Percentiles rank a stretch among this genome's conserved stretches.
These are phyloP conservation scores for Epinephelus coioides DNA, from an alignment of 2,797 vertebrate genomes.

Conservation along the genomic window DNA sequence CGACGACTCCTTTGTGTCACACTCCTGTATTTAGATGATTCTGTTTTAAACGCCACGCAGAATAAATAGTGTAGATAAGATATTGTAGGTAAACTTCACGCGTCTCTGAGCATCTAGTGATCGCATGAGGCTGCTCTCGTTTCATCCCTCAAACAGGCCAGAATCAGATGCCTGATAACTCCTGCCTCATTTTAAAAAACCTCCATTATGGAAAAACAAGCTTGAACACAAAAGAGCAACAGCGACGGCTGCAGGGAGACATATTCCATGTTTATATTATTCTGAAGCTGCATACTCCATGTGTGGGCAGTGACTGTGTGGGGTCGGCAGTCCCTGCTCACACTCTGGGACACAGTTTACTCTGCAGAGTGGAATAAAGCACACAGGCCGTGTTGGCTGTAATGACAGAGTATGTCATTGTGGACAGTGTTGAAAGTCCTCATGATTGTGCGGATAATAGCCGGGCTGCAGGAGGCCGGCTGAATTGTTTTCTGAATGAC, in stretches of 20 bases:
- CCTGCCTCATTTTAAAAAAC: too few relatives aligned
- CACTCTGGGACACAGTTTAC: not conserved
- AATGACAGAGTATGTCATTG: conserved; percentile 30
- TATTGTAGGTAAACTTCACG: too few relatives aligned
- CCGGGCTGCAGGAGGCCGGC: conserved; percentile 36
- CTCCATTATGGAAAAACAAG: too few relatives aligned
- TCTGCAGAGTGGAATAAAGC: not conserved
- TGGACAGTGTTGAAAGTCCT: conserved; percentile 62
- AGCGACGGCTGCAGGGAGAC: not conserved
- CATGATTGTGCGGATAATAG: conserved; percentile 74
- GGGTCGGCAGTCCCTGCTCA: not conserved
- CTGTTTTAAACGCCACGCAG: too few relatives aligned
- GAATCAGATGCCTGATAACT: too few relatives aligned
- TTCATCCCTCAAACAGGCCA: too few relatives aligned
- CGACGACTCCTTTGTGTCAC: too few relatives aligned
- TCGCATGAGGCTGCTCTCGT: too few relatives aligned
- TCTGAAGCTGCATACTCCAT: not conserved
- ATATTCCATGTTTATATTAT: not conserved
- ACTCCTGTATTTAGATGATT: too few relatives aligned
- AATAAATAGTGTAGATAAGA: too few relatives aligned
- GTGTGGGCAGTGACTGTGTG: not conserved
- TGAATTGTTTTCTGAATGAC: conserved; percentile 45
- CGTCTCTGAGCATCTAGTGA: too few relatives aligned
- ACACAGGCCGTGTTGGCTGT: not conserved
- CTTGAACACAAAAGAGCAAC: too few relatives aligned